Conservation (phyloP, 1,140 invertebrate genomes). For the Oryctes rhinoceros region DNA sequence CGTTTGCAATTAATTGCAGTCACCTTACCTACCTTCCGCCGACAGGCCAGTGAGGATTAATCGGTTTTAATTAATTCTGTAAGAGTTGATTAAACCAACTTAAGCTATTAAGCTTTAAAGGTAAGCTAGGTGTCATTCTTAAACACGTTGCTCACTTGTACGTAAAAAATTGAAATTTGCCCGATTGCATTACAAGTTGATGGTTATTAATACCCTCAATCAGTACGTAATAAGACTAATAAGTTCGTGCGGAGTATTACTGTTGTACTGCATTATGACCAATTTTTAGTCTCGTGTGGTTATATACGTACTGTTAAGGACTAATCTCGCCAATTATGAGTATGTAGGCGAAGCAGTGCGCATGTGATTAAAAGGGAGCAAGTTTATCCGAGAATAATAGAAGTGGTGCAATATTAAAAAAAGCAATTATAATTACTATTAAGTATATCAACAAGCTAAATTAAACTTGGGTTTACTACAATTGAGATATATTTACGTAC, state of each 20-base stretch:
- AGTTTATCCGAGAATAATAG: no score
- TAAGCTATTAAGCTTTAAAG: neutral
- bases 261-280: neutral
- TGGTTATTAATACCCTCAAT: neutral
- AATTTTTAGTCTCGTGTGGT: neutral
- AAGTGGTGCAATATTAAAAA: no score
- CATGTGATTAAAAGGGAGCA: no score
- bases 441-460: no score
- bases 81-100: slow-evolving; percentile 6
- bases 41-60: neutral
- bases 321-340: neutral
- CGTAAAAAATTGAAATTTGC: neutral
- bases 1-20: neutral
- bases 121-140: neutral
- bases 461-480: no score
- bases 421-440: no score
- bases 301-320: neutral
- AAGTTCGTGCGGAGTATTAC: neutral
- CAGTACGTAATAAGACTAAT: neutral
- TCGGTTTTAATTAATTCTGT: slow-evolving; percentile 5
- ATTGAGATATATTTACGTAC: no score
- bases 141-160: neutral
- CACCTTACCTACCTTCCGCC: neutral
- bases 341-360: no score
- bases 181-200: neutral